Conservation (phyloP, 1,140 invertebrate species). For the Drosophila navojoa region DNA sequence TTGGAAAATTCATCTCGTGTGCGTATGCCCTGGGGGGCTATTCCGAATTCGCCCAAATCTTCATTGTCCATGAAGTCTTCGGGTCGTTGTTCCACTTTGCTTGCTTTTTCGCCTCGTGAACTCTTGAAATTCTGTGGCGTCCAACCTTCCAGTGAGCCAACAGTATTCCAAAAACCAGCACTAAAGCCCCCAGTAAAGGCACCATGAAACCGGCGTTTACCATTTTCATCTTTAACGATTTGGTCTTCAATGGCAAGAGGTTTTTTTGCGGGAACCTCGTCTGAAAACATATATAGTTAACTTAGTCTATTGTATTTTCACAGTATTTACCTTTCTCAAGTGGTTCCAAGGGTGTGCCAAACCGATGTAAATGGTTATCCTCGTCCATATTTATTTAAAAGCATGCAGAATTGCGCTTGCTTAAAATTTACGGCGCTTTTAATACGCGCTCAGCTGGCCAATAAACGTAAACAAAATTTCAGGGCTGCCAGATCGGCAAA, state of each 20-base stretch:
- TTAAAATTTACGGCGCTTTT: background rate
- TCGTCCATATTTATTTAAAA: slow-evolving; percentile 66
- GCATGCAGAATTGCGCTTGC: background rate
- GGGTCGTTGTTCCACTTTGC: slow-evolving; percentile 86
- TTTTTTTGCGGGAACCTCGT: slow-evolving; percentile 91
- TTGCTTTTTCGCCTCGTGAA: slow-evolving; percentile 89
- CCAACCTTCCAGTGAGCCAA: slow-evolving; percentile 98
- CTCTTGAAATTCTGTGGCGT: slow-evolving; percentile 96
- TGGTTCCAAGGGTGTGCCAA: slow-evolving; percentile 90
- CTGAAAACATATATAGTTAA: slow-evolving; percentile 84
- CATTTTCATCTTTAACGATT: slow-evolving; percentile 94
- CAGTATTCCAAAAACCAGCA: slow-evolving; percentile 98
- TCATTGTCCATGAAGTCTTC: slow-evolving; percentile 99
- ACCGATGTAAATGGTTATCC: slow-evolving; percentile 89
- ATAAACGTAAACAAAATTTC: slow-evolving; percentile 31
- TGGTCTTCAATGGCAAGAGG: slow-evolving; percentile 94
- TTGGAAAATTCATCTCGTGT: slow-evolving; percentile 90
- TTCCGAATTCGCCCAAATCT: slow-evolving; percentile 97
- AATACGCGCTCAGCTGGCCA: slow-evolving; percentile 12
- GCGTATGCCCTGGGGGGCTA: slow-evolving; percentile 93
- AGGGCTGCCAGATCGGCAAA: slow-evolving; percentile 14
- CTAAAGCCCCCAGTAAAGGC: slow-evolving; percentile 99
- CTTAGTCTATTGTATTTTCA: rapidly evolving
- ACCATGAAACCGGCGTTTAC: slow-evolving; percentile 97
- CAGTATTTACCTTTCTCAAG: slow-evolving; percentile 89